phyloP scores from a whole-genome alignment of 2,113 vertebrate species.

The Psilopsiagon aurifrons region DNA sequence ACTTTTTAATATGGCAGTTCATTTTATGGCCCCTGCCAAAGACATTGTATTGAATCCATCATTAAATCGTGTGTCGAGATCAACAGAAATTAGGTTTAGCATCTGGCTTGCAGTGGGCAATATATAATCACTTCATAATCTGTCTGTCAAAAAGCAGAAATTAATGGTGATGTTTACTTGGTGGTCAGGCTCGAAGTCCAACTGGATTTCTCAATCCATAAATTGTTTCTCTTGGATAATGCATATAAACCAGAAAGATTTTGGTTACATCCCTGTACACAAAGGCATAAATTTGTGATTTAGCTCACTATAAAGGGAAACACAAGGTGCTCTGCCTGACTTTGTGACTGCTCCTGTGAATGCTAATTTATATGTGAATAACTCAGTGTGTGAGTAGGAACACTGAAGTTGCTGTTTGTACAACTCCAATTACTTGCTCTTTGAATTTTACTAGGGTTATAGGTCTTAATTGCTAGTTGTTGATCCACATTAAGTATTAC shows the following conservation, averaged over 20 bases:
- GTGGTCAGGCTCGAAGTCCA: constrained; percentile 45
- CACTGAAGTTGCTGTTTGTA: background rate
- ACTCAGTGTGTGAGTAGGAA: background rate
- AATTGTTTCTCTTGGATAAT: background rate
- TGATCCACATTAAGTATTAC: background rate
- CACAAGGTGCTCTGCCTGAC: background rate
- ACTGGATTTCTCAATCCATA: background rate
- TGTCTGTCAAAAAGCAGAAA: constrained; percentile 22
- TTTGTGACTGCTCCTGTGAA: background rate
- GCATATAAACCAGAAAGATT: background rate
- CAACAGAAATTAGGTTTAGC: background rate
- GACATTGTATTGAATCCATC: background rate
- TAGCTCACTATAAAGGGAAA: background rate
- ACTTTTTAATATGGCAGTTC: background rate
- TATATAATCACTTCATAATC: background rate
- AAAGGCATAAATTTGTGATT: background rate
- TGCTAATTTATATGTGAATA: background rate
- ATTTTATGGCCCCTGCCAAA: background rate
- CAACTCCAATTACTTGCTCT: background rate
- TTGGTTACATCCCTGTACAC: background rate
- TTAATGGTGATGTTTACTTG: background rate
- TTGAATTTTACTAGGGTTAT: background rate
- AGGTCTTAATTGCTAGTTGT: background rate
- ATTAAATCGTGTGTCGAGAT: background rate
- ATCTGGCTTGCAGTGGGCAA: constrained; percentile 20